phyloP scores from a whole-genome alignment of 1,140 invertebrate genomes.

The Lethocerus indicus region DNA sequence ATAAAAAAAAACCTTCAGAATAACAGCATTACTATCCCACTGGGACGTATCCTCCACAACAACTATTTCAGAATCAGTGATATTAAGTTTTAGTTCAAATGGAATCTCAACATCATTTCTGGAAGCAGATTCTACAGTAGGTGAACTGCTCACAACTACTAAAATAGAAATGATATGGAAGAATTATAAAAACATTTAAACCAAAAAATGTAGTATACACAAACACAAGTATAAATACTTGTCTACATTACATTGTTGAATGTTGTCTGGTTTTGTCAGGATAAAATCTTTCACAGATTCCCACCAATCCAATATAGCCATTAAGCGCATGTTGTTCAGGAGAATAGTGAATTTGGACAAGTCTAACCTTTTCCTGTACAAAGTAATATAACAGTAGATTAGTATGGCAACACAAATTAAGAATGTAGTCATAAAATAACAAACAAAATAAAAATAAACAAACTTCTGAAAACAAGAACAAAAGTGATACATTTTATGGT shows the following conservation, averaged over 20 bases:
- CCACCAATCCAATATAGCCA: constrained; percentile 90
- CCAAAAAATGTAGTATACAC: not conserved
- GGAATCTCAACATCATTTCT: constrained; percentile 25
- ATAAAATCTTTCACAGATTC: constrained; percentile 71
- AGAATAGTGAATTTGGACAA: constrained; percentile 75
- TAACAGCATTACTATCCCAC: constrained; percentile 84
- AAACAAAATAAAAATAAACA: not conserved
- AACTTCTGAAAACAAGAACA: not conserved
- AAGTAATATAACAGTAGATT: too few relatives aligned
- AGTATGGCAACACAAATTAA: not conserved
- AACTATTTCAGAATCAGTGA: constrained; percentile 89
- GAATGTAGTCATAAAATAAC: not conserved
- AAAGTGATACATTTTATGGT: too few relatives aligned
- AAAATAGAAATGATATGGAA: too few relatives aligned
- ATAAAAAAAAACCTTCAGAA: constrained; percentile 49
- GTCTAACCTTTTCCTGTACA: constrained; percentile 34
- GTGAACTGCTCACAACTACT: too few relatives aligned
- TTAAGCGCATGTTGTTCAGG: constrained; percentile 88
- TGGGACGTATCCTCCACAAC: constrained; percentile 78
- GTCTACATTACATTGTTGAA: constrained; percentile 5
- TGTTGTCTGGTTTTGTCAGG: constrained; percentile 20
- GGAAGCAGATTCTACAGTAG: too few relatives aligned
- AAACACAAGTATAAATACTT: too few relatives aligned
- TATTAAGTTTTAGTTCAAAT: constrained; percentile 81
- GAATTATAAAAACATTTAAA: not conserved